Conservation (phyloP, 2,797 vertebrate genomes). For the Muscicapa comitata region DNA sequence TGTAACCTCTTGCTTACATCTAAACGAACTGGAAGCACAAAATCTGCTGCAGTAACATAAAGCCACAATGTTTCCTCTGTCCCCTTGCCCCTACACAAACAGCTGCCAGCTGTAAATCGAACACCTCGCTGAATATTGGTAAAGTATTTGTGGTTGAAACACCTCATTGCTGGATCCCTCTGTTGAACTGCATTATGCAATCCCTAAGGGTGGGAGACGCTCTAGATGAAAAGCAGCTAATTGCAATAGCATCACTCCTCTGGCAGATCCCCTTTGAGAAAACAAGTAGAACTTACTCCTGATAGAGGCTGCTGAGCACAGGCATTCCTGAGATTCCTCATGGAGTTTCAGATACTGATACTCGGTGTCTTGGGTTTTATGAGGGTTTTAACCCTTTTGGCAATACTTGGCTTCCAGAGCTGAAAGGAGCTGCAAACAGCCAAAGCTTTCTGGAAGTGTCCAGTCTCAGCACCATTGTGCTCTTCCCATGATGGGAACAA, state of each 20-base stretch:
- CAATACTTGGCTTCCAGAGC: neutral
- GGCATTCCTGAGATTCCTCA: neutral
- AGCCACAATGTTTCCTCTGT: neutral
- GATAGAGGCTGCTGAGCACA: neutral
- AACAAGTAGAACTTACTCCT: neutral
- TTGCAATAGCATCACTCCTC: neutral
- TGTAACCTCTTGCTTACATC: neutral
- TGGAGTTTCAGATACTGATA: neutral
- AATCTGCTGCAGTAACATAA: neutral
- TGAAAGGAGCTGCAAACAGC: neutral
- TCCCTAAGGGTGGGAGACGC: neutral
- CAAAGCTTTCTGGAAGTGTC: neutral
- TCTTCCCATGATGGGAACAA: neutral
- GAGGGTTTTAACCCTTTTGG: neutral
- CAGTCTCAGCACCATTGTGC: neutral
- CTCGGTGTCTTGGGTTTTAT: fast-evolving
- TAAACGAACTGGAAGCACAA: neutral
- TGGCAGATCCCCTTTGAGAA: neutral
- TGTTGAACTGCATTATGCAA: neutral
- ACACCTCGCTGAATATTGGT: neutral
- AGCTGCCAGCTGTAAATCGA: neutral
- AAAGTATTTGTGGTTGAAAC: neutral
- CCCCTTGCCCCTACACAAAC: neutral
- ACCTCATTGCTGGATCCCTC: neutral
- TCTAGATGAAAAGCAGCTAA: neutral